Percentiles rank a stretch among this genome's conserved stretches.
These are phyloP conservation scores for Gnathonemus longibarbis DNA, from an alignment of 2,113 vertebrate genomes.

Conservation along the genomic window DNA sequence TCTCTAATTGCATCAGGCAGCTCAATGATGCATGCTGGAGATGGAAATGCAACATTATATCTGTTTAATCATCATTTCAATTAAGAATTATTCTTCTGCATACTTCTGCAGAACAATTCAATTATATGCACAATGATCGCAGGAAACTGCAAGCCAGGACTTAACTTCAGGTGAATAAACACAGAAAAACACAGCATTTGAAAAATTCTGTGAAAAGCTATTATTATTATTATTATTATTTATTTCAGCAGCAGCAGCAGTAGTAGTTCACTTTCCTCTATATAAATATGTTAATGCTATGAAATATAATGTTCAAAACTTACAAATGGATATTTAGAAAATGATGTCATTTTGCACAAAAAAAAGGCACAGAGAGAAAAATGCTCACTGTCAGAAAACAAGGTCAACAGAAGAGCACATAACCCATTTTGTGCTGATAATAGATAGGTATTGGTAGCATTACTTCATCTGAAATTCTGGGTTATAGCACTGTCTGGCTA, in stretches of 20 bases:
- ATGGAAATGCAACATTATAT: neutral
- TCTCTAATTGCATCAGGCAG: neutral
- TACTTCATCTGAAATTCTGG: conserved; percentile 24
- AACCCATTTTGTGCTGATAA: conserved; percentile 28
- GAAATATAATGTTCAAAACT: neutral
- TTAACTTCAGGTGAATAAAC: neutral
- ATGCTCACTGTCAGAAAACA: conserved; percentile 23
- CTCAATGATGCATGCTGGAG: neutral
- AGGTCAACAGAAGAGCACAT: conserved; percentile 22
- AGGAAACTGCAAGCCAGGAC: neutral
- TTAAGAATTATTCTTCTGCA: neutral
- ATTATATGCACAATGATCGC: neutral
- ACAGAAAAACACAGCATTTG: neutral
- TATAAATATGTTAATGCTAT: neutral
- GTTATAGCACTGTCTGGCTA: conserved; percentile 6
- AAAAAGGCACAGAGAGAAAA: conserved; percentile 12
- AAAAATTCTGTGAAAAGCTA: neutral
- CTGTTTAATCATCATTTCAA: neutral
- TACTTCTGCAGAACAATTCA: neutral
- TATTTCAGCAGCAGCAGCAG: neutral
- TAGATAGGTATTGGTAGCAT: conserved; percentile 16
- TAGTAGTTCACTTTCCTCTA: neutral
- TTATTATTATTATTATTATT: neutral
- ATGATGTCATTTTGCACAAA: conserved; percentile 11
- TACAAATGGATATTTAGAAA: conserved; percentile 11